A percentile compares a stretch with the other conserved stretches of the same genome.
Evolutionary conservation across 2,113 vertebrate genomes (phyloP).

Genomic region (Synchiropus splendidus): DNA sequence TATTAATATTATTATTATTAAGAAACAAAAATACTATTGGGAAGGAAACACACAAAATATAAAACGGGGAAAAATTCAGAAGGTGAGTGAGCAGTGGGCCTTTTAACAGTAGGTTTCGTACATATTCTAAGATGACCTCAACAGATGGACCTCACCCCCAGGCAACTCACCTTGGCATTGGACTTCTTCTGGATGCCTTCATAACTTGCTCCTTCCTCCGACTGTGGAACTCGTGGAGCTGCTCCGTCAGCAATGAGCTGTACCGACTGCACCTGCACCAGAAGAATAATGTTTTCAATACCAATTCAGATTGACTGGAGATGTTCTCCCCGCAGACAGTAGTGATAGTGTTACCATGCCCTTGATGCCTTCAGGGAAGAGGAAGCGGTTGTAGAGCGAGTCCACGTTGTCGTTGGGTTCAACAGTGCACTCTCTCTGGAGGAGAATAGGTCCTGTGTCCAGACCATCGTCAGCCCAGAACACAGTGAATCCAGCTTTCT

Average conservation of each 20-base stretch:
- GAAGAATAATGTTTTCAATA: not conserved
- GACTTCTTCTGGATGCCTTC: conserved; percentile 96
- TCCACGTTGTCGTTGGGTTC: conserved; percentile 88
- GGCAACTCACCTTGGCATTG: conserved; percentile 76
- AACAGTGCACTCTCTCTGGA: conserved; percentile 82
- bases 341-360: conserved; percentile 79
- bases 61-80: too few relatives aligned
- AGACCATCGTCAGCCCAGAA: conserved; percentile 98
- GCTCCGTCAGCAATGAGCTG: conserved; percentile 89
- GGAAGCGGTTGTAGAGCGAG: conserved; percentile 87
- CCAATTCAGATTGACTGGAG: not conserved
- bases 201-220: conserved; percentile 85
- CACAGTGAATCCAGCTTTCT: conserved; percentile 85
- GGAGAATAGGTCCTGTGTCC: conserved; percentile 91
- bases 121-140: too few relatives aligned
- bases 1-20: too few relatives aligned
- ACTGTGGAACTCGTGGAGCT: conserved; percentile 77
- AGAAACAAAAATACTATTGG: too few relatives aligned
- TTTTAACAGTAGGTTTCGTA: too few relatives aligned
- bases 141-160: too few relatives aligned
- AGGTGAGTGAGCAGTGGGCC: too few relatives aligned
- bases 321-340: not conserved
- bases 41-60: too few relatives aligned
- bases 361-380: conserved; percentile 92
- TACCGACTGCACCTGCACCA: conserved; percentile 82